Evolutionary conservation across 2,113 vertebrate species (phyloP).

Genomic region (Desmodus rotundus): DNA sequence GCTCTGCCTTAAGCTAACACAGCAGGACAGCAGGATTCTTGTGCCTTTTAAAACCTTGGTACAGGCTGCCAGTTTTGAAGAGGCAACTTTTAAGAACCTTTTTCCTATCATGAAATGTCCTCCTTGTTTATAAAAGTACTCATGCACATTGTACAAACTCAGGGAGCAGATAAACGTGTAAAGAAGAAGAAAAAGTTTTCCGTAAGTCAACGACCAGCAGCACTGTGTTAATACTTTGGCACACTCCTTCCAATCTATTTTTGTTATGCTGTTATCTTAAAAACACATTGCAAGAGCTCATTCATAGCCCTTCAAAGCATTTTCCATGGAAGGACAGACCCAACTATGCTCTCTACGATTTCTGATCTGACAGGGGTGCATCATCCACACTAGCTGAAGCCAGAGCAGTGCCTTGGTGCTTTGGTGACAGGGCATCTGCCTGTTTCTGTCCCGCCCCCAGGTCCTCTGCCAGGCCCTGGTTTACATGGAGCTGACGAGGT

Average conservation of each 20-base stretch:
- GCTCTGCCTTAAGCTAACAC: background rate
- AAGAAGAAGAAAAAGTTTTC: background rate
- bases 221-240: background rate
- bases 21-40: background rate
- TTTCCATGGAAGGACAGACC: background rate
- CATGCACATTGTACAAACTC: background rate
- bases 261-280: background rate
- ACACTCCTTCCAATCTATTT: background rate
- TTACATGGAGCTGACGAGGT: background rate
- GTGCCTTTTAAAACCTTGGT: background rate
- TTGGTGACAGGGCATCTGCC: fast-evolving
- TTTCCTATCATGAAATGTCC: background rate
- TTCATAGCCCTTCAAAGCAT: background rate
- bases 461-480: background rate
- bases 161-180: background rate
- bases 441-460: background rate
- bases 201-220: background rate
- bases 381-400: background rate
- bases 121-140: background rate
- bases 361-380: background rate
- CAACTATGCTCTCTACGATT: background rate
- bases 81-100: background rate
- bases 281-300: background rate
- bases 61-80: background rate
- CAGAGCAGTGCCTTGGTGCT: background rate